Conservation (phyloP, 2,888 invertebrate species). For the Leptura quadrifasciata region DNA sequence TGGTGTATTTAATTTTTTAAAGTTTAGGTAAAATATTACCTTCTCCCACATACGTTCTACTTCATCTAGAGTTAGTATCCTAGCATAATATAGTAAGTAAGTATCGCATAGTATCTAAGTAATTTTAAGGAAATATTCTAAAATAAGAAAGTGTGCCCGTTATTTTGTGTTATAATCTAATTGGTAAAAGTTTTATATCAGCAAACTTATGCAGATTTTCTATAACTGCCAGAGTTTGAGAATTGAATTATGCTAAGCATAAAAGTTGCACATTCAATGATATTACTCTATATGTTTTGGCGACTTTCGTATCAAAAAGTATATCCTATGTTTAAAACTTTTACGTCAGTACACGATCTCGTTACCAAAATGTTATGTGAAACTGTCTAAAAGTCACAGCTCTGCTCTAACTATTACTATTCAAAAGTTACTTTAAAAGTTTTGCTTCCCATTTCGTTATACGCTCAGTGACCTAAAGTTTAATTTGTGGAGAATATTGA, state of each 20-base stretch:
- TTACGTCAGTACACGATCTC: neutral
- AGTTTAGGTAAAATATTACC: no score
- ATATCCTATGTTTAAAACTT: neutral
- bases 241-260: neutral
- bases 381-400: neutral
- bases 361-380: neutral
- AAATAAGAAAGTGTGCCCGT: no score
- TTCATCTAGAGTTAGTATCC: no score
- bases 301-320: neutral
- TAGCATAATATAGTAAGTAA: no score
- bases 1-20: no score
- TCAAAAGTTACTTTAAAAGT: neutral
- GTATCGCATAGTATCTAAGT: no score
- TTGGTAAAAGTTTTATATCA: no score
- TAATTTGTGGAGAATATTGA: neutral
- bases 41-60: no score
- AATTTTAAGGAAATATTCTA: no score
- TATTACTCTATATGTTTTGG: neutral
- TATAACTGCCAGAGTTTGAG: no score
- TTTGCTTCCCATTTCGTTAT: neutral
- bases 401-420: conserved; percentile 7
- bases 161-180: no score
- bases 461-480: conserved; percentile 2
- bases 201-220: no score
- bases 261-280: neutral